These are phyloP conservation scores for Andrena haemorrhoa DNA, from an alignment of 2,888 invertebrate species.

Conservation along the genomic window DNA sequence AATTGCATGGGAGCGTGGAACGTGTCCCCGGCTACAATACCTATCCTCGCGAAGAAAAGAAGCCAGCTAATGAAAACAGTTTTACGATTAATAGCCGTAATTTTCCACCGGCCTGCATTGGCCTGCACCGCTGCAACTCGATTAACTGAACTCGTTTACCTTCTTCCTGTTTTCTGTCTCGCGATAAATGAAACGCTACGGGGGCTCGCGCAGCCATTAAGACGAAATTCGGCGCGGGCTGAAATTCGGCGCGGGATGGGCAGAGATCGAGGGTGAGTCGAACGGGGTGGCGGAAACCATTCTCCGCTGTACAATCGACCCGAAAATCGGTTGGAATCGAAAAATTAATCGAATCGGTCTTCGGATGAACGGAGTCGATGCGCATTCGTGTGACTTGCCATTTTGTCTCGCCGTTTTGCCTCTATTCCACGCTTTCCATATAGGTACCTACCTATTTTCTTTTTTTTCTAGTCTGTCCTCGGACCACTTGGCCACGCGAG, in stretches of 20 bases:
- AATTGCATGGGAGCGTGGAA: background rate
- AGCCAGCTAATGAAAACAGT: conserved; percentile 24
- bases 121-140: background rate
- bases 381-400: conserved; percentile 33
- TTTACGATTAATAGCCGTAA: conserved; percentile 38
- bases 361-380: conserved; percentile 40
- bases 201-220: conserved; percentile 2
- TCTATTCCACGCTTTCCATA: background rate
- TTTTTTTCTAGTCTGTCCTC: too few species aligned
- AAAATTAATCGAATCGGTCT: conserved; percentile 68
- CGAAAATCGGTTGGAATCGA: conserved; percentile 65
- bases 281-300: too few species aligned
- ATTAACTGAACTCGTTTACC: conserved; percentile 31
- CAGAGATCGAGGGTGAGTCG: background rate
- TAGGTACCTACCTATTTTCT: too few species aligned
- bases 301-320: conserved; percentile 35
- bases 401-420: conserved; percentile 2
- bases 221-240: background rate
- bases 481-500: background rate
- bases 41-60: background rate
- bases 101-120: conserved; percentile 3
- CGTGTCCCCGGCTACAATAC: background rate
- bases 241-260: background rate
- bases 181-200: conserved; percentile 32
- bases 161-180: conserved; percentile 1